A percentile compares a stretch with the other conserved stretches of the same genome.
These are phyloP conservation scores for Platerodrilus igneus DNA, from an alignment of 2,888 invertebrate species.

Conservation along the genomic window DNA sequence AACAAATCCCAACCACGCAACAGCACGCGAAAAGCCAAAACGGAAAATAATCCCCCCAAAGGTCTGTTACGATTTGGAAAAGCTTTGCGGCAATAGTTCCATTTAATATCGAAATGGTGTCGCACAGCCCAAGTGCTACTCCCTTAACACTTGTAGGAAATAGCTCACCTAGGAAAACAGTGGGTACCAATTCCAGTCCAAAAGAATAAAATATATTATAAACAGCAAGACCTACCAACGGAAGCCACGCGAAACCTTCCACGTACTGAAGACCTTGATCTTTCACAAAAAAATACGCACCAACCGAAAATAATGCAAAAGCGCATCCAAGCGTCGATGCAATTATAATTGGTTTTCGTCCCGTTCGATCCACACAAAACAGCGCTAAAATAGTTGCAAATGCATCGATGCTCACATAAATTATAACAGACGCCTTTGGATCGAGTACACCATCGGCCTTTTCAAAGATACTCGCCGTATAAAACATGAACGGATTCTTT, in stretches of 20 bases:
- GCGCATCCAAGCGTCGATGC: slow-evolving; percentile 50
- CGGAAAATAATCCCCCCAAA: slow-evolving; percentile 57
- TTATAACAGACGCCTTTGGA: slow-evolving; percentile 55
- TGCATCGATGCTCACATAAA: slow-evolving; percentile 56
- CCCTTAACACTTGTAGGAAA: slow-evolving; percentile 56
- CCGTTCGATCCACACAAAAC: slow-evolving; percentile 58
- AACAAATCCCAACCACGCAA: slow-evolving; percentile 57
- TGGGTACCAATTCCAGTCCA: slow-evolving; percentile 52
- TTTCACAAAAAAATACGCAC: slow-evolving; percentile 49
- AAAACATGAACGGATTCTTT: slow-evolving; percentile 59
- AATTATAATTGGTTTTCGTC: slow-evolving; percentile 59
- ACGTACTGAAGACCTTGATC: slow-evolving; percentile 39
- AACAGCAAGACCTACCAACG: slow-evolving; percentile 48
- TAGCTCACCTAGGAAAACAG: slow-evolving; percentile 51
- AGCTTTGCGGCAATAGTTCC: slow-evolving; percentile 50
- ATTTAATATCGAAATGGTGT: slow-evolving; percentile 50
- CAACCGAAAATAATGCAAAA: slow-evolving; percentile 44
- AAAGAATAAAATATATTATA: slow-evolving; percentile 52
- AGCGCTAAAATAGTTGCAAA: slow-evolving; percentile 55
- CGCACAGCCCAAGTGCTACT: slow-evolving; percentile 53
- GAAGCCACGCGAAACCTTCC: slow-evolving; percentile 48
- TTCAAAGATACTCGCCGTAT: slow-evolving; percentile 60
- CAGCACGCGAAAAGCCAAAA: slow-evolving; percentile 61
- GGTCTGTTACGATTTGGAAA: slow-evolving; percentile 52
- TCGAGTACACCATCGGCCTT: slow-evolving; percentile 46